phyloP scores from a whole-genome alignment of 2,797 vertebrate genomes.

The Peromyscus aztecus region DNA sequence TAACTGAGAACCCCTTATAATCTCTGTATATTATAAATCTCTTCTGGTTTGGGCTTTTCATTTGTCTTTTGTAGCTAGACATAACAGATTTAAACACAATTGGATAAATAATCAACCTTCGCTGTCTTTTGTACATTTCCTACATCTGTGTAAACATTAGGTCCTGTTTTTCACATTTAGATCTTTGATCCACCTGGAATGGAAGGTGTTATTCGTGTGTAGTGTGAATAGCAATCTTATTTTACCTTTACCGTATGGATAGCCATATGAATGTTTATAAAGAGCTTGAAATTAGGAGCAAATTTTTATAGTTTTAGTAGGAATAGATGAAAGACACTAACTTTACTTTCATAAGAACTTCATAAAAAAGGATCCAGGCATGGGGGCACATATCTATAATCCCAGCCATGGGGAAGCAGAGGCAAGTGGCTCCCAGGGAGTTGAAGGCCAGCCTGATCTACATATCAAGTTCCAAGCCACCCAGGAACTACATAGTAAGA shows the following conservation, averaged over 20 bases:
- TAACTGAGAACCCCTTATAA: neutral
- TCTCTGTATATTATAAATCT: neutral
- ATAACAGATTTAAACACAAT: neutral
- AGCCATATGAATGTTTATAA: conserved; percentile 43
- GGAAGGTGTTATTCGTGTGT: neutral
- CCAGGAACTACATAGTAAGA: neutral
- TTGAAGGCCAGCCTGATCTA: neutral
- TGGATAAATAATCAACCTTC: neutral
- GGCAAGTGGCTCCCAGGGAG: neutral
- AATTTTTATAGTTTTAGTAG: conserved; percentile 3
- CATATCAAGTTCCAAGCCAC: neutral
- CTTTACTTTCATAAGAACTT: neutral
- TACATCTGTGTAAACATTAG: neutral
- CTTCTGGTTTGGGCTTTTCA: conserved; percentile 31
- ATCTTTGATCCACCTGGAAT: neutral
- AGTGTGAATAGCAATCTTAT: conserved; percentile 40
- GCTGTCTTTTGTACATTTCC: neutral
- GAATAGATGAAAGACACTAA: conserved; percentile 24
- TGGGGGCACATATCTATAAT: neutral
- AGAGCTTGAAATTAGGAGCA: neutral
- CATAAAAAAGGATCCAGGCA: neutral
- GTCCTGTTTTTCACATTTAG: conserved; percentile 17
- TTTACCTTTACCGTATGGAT: conserved; percentile 53
- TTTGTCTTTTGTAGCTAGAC: conserved; percentile 3
- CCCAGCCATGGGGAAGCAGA: neutral